These are phyloP conservation scores for Agrilus mali DNA, from an alignment of 2,888 invertebrate species.

Conservation along the genomic window DNA sequence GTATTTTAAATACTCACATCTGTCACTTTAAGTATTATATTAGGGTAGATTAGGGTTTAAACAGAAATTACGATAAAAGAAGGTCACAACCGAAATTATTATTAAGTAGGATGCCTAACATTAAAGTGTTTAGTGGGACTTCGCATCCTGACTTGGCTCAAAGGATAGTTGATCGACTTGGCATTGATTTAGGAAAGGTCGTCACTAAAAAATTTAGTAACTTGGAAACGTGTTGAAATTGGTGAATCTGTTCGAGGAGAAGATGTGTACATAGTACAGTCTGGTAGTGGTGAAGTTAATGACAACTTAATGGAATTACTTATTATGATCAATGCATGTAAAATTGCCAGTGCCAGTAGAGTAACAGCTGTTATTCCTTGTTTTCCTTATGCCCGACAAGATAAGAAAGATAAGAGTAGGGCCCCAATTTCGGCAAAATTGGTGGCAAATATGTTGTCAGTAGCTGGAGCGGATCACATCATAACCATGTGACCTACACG, in stretches of 20 bases:
- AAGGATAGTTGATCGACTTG: constrained; percentile 92
- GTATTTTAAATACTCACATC: no score
- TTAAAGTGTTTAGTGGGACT: constrained; percentile 98
- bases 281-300: constrained; percentile 87
- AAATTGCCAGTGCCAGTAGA: constrained; percentile 86
- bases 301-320: constrained; percentile 92
- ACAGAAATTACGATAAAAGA: no score
- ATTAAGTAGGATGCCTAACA: constrained; percentile 88
- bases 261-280: constrained; percentile 94
- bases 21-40: no score
- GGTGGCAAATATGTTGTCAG: constrained; percentile 90
- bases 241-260: constrained; percentile 92
- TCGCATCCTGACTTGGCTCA: constrained; percentile 96
- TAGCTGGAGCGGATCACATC: constrained; percentile 91
- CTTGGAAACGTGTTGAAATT: constrained; percentile 95
- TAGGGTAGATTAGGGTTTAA: no score
- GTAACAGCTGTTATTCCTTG: constrained; percentile 94
- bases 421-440: constrained; percentile 92
- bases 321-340: constrained; percentile 95
- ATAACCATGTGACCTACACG: constrained; percentile 96
- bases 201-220: constrained; percentile 99
- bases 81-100: no score
- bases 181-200: constrained; percentile 95
- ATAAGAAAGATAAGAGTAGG: constrained; percentile 93
- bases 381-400: constrained; percentile 91